A percentile compares a stretch with the other conserved stretches of the same genome.
Conservation (phyloP, 2,888 invertebrate species). For the Ditula angustiorana region DNA sequence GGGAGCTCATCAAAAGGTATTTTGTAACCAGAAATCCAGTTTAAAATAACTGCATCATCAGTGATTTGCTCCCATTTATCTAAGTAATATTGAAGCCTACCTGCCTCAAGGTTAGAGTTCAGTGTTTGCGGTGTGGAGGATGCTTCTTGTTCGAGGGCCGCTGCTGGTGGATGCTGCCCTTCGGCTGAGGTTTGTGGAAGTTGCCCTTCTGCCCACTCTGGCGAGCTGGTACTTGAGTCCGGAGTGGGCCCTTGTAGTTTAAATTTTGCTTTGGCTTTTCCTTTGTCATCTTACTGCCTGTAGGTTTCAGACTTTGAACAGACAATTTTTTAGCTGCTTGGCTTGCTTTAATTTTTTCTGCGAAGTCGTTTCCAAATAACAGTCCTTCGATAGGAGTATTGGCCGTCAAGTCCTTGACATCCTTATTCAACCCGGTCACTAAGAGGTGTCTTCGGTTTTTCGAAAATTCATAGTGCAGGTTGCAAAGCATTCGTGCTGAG, state of each 20-base stretch:
- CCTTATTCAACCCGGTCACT: not conserved
- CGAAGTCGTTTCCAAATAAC: not conserved
- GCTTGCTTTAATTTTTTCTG: not conserved
- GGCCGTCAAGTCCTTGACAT: not conserved
- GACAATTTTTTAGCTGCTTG: slow-evolving; percentile 2
- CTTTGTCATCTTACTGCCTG: too few species aligned
- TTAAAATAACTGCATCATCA: not conserved
- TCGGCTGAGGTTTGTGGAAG: too few species aligned
- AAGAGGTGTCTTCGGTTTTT: not conserved
- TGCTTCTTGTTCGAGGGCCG: not conserved
- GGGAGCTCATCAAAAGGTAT: not conserved
- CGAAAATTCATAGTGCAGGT: not conserved
- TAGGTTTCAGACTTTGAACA: not conserved
- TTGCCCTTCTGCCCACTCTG: too few species aligned
- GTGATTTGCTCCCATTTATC: not conserved
- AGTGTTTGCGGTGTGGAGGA: not conserved
- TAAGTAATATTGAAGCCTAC: slow-evolving; percentile 2
- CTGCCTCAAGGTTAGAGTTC: not conserved
- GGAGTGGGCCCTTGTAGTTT: too few species aligned
- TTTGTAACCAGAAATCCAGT: not conserved
- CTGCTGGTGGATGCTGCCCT: too few species aligned
- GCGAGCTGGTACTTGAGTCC: too few species aligned
- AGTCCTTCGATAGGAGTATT: too few species aligned
- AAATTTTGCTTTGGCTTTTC: too few species aligned
- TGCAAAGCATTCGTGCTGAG: too few species aligned